A percentile compares a stretch with the other conserved stretches of the same genome.
Conservation (phyloP, 2,113 vertebrate species). For the Potamarius usumacintae region DNA sequence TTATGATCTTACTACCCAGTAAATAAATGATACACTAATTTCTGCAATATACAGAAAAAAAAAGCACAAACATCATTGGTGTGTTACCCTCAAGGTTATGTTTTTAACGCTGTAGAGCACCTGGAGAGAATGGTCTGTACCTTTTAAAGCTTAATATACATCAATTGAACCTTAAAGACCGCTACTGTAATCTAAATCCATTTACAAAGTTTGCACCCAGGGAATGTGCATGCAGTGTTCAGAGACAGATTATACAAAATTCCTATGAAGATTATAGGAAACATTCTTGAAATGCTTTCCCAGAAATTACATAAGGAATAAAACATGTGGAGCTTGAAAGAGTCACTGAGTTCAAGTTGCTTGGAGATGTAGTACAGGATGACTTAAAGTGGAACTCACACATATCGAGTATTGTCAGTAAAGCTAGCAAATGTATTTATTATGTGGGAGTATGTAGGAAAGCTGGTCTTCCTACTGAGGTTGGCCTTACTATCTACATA, state of each 20-base stretch:
- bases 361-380: too few relatives aligned
- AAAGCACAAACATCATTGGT: background rate
- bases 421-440: too few relatives aligned
- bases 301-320: background rate
- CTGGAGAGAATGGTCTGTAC: background rate
- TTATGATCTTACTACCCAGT: background rate
- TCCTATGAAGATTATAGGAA: background rate
- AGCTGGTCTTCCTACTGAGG: too few relatives aligned
- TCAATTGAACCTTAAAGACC: background rate
- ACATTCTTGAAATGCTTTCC: background rate
- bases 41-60: background rate
- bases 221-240: background rate
- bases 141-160: background rate
- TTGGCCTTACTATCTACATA: too few relatives aligned
- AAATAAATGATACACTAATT: background rate
- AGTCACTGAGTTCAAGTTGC: too few relatives aligned
- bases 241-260: background rate
- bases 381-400: too few relatives aligned
- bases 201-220: background rate
- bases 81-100: background rate
- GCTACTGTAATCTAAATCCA: background rate
- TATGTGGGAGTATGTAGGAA: too few relatives aligned
- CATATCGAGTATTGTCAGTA: too few relatives aligned
- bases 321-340: too few relatives aligned
- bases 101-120: background rate